Evolutionary conservation across 2,888 invertebrate genomes (phyloP).

Genomic region (Eupithecia pulchellata): DNA sequence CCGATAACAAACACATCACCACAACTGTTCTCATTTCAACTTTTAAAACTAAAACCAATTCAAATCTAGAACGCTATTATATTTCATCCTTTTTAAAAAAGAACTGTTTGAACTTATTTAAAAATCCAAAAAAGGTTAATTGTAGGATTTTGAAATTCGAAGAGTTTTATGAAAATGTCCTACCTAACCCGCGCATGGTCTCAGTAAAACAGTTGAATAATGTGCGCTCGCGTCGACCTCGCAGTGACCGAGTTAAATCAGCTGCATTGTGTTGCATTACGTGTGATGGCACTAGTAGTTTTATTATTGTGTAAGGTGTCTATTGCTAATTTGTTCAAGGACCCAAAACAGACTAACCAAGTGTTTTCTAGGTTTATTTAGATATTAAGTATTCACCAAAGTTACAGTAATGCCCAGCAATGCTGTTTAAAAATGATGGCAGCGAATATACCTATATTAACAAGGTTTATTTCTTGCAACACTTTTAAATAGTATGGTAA

Average conservation of each 20-base stretch:
- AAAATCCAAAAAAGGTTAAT: background rate
- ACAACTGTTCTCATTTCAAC: constrained; percentile 32
- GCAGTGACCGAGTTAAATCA: constrained; percentile 62
- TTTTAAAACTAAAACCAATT: background rate
- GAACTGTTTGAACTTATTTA: constrained; percentile 11
- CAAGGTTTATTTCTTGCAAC: background rate
- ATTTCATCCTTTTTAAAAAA: background rate
- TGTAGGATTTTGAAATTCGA: constrained; percentile 1
- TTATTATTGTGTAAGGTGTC: background rate
- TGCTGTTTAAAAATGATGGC: too few species aligned
- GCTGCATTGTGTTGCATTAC: constrained; percentile 53
- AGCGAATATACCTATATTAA: background rate
- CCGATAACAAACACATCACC: constrained; percentile 47
- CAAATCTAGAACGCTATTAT: background rate
- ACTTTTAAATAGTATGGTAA: constrained; percentile 2
- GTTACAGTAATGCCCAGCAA: background rate
- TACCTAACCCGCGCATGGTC: constrained; percentile 24
- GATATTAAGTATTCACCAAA: background rate
- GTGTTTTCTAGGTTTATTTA: background rate
- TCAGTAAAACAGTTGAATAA: constrained; percentile 39
- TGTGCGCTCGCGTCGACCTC: constrained; percentile 59
- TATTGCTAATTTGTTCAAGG: background rate
- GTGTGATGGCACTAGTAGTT: constrained; percentile 40
- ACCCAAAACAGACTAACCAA: background rate
- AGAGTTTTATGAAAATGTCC: constrained; percentile 17